Percentiles rank a stretch among this genome's conserved stretches.
phyloP scores from a whole-genome alignment of 2,797 vertebrate genomes.

The Clangula hyemalis region DNA sequence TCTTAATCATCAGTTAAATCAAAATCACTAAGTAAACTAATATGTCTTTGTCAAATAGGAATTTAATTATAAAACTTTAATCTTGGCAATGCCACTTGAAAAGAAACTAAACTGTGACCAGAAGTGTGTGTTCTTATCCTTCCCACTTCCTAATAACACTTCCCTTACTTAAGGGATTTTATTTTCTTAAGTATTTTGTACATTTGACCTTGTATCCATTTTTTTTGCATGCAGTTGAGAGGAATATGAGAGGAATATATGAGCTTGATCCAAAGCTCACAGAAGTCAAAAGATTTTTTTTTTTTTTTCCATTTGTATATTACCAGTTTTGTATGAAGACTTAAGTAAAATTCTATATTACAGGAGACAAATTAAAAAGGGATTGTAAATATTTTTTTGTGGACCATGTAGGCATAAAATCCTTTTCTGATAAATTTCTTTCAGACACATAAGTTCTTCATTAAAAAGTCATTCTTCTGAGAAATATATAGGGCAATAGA shows the following conservation, averaged over 20 bases:
- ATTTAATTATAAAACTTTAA: conserved; percentile 70
- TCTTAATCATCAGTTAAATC: conserved; percentile 69
- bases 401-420: background rate
- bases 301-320: background rate
- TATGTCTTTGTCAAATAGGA: conserved; percentile 52
- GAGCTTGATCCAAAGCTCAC: background rate
- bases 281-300: background rate
- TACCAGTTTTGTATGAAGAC: background rate
- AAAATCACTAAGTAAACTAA: conserved; percentile 63
- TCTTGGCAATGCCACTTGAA: conserved; percentile 59
- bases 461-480: background rate
- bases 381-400: background rate
- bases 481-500: background rate
- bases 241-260: background rate
- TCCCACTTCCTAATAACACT: conserved; percentile 41
- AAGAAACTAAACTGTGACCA: conserved; percentile 53
- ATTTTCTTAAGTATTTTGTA: conserved; percentile 39
- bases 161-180: conserved; percentile 39
- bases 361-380: background rate
- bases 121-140: conserved; percentile 41
- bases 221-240: conserved; percentile 17
- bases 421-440: background rate
- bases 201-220: background rate
- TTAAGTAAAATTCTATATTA: background rate
- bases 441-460: background rate